Percentiles rank a stretch among this genome's conserved stretches.
These are phyloP conservation scores for Nomada lathburiana DNA, from an alignment of 2,888 invertebrate species.

Conservation along the genomic window DNA sequence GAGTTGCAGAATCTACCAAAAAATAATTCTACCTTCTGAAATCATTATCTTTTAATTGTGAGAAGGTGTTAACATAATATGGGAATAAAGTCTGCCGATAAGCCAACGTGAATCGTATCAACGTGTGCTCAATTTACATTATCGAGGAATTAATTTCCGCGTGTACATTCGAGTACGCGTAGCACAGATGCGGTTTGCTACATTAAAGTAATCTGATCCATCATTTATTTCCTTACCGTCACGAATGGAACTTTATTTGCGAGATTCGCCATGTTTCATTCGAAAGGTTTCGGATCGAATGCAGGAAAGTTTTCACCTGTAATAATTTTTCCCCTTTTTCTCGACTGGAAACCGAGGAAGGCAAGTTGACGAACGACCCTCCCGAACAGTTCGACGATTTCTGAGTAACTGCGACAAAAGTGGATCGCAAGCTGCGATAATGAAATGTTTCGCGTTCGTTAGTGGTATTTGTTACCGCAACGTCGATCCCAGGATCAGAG, in stretches of 20 bases:
- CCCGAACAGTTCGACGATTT: constrained; percentile 38
- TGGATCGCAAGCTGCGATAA: constrained; percentile 17
- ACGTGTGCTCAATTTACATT: no score
- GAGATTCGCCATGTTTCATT: not conserved
- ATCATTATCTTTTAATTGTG: not conserved
- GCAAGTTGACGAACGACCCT: constrained; percentile 13
- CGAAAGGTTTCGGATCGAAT: not conserved
- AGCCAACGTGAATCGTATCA: not conserved
- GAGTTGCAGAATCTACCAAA: no score
- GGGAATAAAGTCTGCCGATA: not conserved
- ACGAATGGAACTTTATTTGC: not conserved
- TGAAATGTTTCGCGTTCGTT: constrained; percentile 12
- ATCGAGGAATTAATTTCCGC: no score
- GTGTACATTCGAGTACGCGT: not conserved
- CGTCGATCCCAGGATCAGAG: not conserved
- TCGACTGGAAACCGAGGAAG: not conserved
- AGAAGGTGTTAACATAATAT: not conserved
- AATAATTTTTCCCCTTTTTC: constrained; percentile 20
- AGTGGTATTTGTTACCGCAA: not conserved
- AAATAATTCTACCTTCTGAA: no score
- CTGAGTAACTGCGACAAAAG: constrained; percentile 12
- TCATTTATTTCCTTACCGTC: not conserved
- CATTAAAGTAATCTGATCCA: not conserved
- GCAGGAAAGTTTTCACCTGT: not conserved
- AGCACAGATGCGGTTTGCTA: not conserved